Evolutionary conservation across 2,888 invertebrate species (phyloP).

Genomic region (Brenthis ino): DNA sequence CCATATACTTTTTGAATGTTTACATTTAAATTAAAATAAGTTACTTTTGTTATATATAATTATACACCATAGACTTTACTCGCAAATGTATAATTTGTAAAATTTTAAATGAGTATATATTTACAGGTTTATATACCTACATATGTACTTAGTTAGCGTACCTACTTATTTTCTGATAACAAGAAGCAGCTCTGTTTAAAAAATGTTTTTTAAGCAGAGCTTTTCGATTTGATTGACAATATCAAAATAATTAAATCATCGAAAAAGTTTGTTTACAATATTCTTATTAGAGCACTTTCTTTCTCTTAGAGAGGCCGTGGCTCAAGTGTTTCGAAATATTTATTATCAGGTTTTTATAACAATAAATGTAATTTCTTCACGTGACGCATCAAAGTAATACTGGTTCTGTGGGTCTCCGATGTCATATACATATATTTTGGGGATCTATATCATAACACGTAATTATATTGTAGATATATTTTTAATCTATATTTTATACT

Average conservation of each 20-base stretch:
- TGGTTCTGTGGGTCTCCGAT: conserved; percentile 17
- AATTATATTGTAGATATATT: background rate
- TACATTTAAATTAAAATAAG: background rate
- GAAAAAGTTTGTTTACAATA: conserved; percentile 5
- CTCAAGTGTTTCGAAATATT: conserved; percentile 21
- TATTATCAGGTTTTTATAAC: conserved; percentile 18
- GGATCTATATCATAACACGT: conserved; percentile 6
- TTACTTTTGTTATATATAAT: too few species aligned
- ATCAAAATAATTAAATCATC: too few species aligned
- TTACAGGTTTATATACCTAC: too few species aligned
- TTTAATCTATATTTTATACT: too few species aligned
- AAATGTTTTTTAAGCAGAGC: too few species aligned
- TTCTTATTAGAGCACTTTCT: conserved; percentile 17
- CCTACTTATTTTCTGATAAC: too few species aligned
- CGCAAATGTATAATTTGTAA: too few species aligned
- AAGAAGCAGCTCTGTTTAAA: too few species aligned
- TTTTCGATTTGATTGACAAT: too few species aligned
- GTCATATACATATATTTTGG: conserved; percentile 18
- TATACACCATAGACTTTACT: too few species aligned
- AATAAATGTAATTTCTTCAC: conserved; percentile 29
- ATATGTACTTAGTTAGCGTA: too few species aligned
- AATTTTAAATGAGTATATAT: too few species aligned
- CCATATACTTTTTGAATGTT: conserved; percentile 31
- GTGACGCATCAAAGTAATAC: conserved; percentile 26
- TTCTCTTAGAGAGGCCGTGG: background rate